These are phyloP conservation scores for Tiaroga cobitis DNA, from an alignment of 2,797 vertebrate genomes.

Conservation along the genomic window DNA sequence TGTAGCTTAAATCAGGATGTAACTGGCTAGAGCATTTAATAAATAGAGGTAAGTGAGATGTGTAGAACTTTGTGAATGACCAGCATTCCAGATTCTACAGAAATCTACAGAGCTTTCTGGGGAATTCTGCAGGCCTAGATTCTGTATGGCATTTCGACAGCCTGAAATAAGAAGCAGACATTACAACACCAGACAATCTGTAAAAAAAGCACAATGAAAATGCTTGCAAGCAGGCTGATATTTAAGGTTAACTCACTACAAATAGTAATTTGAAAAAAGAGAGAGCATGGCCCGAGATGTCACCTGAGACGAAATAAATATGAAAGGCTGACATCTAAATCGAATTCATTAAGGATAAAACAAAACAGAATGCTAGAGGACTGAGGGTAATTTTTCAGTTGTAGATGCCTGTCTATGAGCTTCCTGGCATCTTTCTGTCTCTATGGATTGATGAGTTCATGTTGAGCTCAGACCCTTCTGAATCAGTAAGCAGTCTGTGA, in stretches of 20 bases:
- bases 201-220: not conserved
- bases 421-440: constrained; percentile 45
- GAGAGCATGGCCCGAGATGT: not conserved
- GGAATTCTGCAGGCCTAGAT: not conserved
- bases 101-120: not conserved
- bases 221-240: not conserved
- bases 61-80: not conserved
- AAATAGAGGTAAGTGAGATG: not conserved
- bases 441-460: constrained; percentile 38
- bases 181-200: not conserved
- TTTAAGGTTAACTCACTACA: not conserved
- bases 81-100: not conserved
- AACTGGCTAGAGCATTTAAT: not conserved
- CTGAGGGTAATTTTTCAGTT: not conserved
- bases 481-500: constrained; percentile 49
- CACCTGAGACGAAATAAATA: not conserved
- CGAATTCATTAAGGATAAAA: not conserved
- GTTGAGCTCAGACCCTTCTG: constrained; percentile 37
- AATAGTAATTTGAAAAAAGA: not conserved
- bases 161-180: not conserved
- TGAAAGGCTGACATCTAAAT: constrained; percentile 5
- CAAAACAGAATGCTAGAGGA: not conserved
- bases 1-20: not conserved
- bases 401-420: constrained; percentile 6
- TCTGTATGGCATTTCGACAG: not conserved